Evolutionary conservation across 2,888 invertebrate genomes (phyloP), one percentile per base, ranked within the genome.

Genomic region (Lepidocyrtinus sp.): DNA sequence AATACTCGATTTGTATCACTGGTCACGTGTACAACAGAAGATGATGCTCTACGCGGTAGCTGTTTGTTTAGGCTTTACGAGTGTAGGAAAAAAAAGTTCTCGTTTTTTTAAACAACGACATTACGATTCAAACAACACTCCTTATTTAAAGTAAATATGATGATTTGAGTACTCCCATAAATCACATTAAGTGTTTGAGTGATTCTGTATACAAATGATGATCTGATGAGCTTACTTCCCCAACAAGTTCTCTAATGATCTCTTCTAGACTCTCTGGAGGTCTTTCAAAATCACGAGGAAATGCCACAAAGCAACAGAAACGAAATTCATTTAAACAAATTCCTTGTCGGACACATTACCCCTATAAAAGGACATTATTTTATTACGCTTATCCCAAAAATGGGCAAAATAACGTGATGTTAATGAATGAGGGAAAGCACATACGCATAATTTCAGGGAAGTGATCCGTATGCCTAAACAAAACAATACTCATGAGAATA

Each of bases 21-120:
- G 59, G 68, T 75, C 75, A 75, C 75, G 75, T 75, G 75, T 64
- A n/a, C 64, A 46, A 45, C 63, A 72, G 45, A 5, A 12, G 5
- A 36, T 36, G 5, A 36, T 36, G 5, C 12, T 36, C 36, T 7
- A 36, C 5, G 36, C 5, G 36, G 36, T 36, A 36, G 36, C 36
- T 36, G 36, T 36, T 36, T 36, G 36, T 36, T 36, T 36, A n/a
- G n/a, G n/a, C n/a, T n/a, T n/a, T n/a, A n/a, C n/a, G n/a, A n/a
- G n/a, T n/a, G n/a, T 36, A 36, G 5, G 36, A 36, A 36, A 7
- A 36, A 12, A 12, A 36, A 36, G 36, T 7, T 36, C 12, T 36
- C 36, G 12, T 36, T 36, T 36, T 36, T 12, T 36, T 12, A n/a
- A 12, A 7, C 12, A 36, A 12, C 36, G 36, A 7, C 5, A 36